phyloP scores from a whole-genome alignment of 2,797 vertebrate species.

The Crossoptilon crossoptilon region DNA sequence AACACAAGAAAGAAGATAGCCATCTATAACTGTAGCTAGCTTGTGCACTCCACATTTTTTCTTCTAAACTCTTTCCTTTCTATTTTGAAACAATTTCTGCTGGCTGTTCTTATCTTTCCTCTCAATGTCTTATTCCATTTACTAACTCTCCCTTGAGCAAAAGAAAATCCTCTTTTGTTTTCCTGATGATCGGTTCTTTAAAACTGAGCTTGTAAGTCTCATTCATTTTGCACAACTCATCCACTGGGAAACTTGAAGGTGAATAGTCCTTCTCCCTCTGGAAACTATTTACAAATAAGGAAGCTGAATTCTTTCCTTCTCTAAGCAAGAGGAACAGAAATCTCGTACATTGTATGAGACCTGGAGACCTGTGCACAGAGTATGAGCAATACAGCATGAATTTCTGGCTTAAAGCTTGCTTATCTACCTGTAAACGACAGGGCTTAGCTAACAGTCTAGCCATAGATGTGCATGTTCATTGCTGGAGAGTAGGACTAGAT shows the following conservation, averaged over 20 bases:
- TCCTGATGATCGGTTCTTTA: slow-evolving; percentile 28
- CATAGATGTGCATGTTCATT: too few species aligned
- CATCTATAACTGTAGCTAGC: not conserved
- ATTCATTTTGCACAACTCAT: not conserved
- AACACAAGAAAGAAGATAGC: not conserved
- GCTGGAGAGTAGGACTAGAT: too few species aligned
- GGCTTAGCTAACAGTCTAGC: not conserved
- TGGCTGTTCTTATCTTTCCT: not conserved
- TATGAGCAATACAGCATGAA: not conserved
- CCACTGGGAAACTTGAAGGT: not conserved
- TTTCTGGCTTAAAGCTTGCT: not conserved
- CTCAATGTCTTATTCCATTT: slow-evolving; percentile 34
- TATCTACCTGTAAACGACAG: not conserved
- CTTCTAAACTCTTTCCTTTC: not conserved
- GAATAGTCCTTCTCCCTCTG: not conserved
- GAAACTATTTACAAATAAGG: slow-evolving; percentile 4
- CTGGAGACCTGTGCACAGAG: not conserved
- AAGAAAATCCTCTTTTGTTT: slow-evolving; percentile 33
- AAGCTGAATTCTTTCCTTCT: not conserved
- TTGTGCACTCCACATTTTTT: not conserved
- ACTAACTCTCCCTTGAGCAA: not conserved
- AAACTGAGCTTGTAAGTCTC: slow-evolving; percentile 13
- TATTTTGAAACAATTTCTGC: slow-evolving; percentile 39
- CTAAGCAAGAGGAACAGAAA: not conserved
- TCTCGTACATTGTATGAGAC: not conserved